phyloP scores from a whole-genome alignment of 2,113 vertebrate genomes.

The Mionectes macconnelli region DNA sequence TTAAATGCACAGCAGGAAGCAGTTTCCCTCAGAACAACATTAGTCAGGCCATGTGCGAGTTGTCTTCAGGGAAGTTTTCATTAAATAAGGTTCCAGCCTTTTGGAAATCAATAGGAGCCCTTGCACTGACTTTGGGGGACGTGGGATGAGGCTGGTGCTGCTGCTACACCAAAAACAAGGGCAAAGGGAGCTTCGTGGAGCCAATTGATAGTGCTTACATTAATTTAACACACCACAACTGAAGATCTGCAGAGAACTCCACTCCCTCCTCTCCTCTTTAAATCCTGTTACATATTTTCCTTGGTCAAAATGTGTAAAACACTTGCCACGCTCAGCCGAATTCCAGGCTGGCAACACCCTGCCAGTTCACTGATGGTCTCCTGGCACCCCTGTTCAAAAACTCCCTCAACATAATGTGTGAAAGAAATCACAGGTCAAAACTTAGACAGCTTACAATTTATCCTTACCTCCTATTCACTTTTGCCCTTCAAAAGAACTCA shows the following conservation, averaged over 20 bases:
- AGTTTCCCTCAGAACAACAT: background rate
- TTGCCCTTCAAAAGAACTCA: slow-evolving; percentile 64
- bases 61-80: background rate
- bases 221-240: background rate
- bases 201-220: background rate
- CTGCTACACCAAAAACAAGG: background rate
- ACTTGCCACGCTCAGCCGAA: background rate
- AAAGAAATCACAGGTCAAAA: background rate
- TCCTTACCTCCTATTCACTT: slow-evolving; percentile 52
- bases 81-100: background rate
- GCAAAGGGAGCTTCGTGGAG: fast-evolving
- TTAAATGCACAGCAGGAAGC: background rate
- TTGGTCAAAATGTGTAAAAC: fast-evolving
- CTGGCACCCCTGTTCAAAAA: background rate
- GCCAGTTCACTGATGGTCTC: background rate
- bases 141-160: fast-evolving
- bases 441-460: slow-evolving; percentile 51
- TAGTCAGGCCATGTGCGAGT: background rate
- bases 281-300: background rate
- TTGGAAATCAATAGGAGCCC: background rate
- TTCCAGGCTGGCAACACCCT: background rate
- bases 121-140: background rate
- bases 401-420: background rate
- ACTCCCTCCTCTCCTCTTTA: background rate
- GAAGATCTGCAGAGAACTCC: background rate